Conservation (phyloP, 2,113 vertebrate species). For the Myodes glareolus region DNA sequence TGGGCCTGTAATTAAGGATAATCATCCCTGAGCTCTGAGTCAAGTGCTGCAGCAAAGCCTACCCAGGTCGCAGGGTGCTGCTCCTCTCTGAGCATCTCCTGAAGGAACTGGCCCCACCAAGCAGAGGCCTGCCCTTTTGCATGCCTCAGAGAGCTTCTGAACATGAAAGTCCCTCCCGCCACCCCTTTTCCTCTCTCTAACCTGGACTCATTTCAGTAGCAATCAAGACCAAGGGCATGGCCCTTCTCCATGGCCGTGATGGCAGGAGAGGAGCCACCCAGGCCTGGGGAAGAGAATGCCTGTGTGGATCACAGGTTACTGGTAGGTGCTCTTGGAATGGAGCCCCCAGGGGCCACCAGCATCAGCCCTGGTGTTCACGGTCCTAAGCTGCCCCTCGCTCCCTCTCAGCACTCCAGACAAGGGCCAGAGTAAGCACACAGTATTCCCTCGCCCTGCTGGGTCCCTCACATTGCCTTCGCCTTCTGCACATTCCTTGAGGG, state of each 20-base stretch:
- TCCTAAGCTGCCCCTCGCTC: constrained; percentile 53
- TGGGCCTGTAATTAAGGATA: neutral
- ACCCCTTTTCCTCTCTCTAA: neutral
- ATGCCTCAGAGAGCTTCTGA: neutral
- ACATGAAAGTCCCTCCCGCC: accelerated
- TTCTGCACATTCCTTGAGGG: constrained; percentile 70
- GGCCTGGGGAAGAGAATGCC: too few species aligned
- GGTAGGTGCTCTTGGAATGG: neutral
- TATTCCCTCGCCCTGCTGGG: constrained; percentile 58
- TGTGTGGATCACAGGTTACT: accelerated
- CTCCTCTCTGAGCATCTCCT: neutral
- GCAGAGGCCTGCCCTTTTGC: neutral
- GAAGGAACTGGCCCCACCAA: neutral
- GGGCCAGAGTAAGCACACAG: constrained; percentile 77
- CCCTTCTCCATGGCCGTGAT: neutral
- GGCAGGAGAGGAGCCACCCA: neutral
- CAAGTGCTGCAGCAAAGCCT: neutral
- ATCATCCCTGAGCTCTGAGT: neutral
- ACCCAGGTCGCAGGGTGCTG: neutral
- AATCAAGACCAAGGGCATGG: neutral
- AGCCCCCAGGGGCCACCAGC: too few species aligned
- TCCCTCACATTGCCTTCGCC: constrained; percentile 56
- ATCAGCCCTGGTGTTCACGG: constrained; percentile 43
- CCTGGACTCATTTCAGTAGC: neutral
- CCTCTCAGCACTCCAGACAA: constrained; percentile 67